These are phyloP conservation scores for Plecturocebus donacophilus DNA, from an alignment of 2,113 vertebrate species.

Conservation along the genomic window DNA sequence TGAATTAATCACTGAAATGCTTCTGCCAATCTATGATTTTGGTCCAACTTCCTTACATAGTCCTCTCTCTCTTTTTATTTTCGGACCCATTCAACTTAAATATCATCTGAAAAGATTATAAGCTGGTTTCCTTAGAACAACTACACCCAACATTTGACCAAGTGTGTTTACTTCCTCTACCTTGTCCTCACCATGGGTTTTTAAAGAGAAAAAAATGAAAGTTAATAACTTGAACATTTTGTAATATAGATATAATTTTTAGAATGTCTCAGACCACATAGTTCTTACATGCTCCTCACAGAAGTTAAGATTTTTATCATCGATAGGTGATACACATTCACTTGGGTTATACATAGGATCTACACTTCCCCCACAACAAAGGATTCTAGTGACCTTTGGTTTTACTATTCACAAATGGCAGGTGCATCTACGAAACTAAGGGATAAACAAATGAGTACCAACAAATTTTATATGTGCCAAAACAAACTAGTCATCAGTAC, in stretches of 20 bases:
- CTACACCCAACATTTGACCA: not conserved
- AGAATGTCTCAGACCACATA: not conserved
- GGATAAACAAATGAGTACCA: not conserved
- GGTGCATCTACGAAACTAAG: not conserved
- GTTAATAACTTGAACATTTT: not conserved
- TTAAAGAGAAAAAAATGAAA: not conserved
- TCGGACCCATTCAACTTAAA: not conserved
- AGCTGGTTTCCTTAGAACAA: not conserved
- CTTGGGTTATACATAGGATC: not conserved
- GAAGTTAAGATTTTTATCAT: not conserved
- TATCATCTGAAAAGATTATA: not conserved
- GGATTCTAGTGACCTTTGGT: not conserved
- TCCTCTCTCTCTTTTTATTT: not conserved
- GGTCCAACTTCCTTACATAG: not conserved
- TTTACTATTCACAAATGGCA: not conserved
- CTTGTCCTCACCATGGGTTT: not conserved
- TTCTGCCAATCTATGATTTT: slow-evolving; percentile 23
- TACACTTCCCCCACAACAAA: not conserved
- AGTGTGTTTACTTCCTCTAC: not conserved
- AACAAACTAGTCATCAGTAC: not conserved
- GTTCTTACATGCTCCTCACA: not conserved
- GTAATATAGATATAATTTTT: not conserved
- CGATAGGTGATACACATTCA: not conserved
- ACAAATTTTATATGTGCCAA: not conserved
- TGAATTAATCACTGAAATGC: not conserved